Evolutionary conservation across 2,888 invertebrate genomes (phyloP), one percentile per base, ranked within the genome.

Genomic region (Caenorhabditis sinica): DNA sequence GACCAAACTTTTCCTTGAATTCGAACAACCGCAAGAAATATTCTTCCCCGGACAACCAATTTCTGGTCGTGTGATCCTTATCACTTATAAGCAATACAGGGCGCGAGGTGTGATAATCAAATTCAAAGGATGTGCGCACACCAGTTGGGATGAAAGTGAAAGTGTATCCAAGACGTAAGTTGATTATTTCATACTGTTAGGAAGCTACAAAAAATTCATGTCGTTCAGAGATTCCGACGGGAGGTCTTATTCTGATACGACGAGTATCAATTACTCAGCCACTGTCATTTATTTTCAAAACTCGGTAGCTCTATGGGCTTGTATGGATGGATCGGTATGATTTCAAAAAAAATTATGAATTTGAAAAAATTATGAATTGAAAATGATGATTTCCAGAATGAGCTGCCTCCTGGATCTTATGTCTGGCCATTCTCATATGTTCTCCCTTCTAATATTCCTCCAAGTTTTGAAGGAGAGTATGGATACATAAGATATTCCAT

Each of bases 211-310:
- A 23, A 49, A 49, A 33, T 28, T 17, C 17, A 74, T 23, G 2
- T 13, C 8, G 60, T 72, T 33, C 80, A 84, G 85, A 6, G 80
- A 82, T 17, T 25, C 63, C 17, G 51, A 77, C 5, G 79, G 82
- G 15, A 69, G 61, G 9, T 79, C 79, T 0, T 71, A 82, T 23
- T 33, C 23, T 13, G 61, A 73, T 30, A 61, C 53, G 13, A 15
- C 8, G 20, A n/a, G 20, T 6, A 69, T 87, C 17, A 45, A 79
- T 20, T 87, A 83, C 51, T 80, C 68, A n/a, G 72, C 75, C 4
- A 72, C 53, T 15, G 69, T 83, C n/a, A 60, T 73, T 9, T 87
- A 85, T 23, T 28, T 81, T 28, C 84, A 87, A 15, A 25, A 58
- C 6, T 53, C 71, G 61, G 60, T 49, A 0, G 45, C 66, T 20